A percentile compares a stretch with the other conserved stretches of the same genome.
Evolutionary conservation across 1,140 invertebrate genomes (phyloP).

Genomic region (Archivesica marissinica): DNA sequence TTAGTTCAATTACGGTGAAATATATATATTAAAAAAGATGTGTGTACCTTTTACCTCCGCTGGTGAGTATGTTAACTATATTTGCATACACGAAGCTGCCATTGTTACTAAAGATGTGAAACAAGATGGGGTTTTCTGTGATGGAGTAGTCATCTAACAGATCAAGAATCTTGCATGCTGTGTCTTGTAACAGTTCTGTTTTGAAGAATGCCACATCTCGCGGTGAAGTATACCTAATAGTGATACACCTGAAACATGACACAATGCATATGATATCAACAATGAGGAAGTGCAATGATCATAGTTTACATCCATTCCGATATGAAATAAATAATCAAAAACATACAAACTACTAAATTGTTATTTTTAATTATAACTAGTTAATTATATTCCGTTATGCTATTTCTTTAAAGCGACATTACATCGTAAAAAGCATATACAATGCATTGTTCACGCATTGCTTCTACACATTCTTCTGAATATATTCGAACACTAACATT

Average conservation of each 20-base stretch:
- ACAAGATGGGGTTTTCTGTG: conserved; percentile 89
- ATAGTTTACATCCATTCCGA: background rate
- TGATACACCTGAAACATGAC: conserved; percentile 87
- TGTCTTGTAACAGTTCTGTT: conserved; percentile 86
- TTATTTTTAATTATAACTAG: too few relatives aligned
- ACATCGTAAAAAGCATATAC: too few relatives aligned
- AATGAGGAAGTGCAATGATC: background rate
- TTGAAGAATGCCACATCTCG: conserved; percentile 88
- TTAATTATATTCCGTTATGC: too few relatives aligned
- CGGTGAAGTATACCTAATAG: conserved; percentile 89
- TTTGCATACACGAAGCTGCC: conserved; percentile 85
- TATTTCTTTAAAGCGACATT: too few relatives aligned
- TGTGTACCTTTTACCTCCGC: conserved; percentile 64
- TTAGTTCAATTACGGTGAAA: too few relatives aligned
- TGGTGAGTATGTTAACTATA: conserved; percentile 74
- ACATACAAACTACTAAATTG: too few relatives aligned
- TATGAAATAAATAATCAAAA: background rate
- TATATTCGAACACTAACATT: too few relatives aligned
- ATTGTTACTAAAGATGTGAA: conserved; percentile 93
- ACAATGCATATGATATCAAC: too few relatives aligned
- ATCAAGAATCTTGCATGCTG: conserved; percentile 89
- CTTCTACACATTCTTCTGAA: too few relatives aligned
- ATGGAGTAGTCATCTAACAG: conserved; percentile 87
- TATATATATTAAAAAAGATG: too few relatives aligned
- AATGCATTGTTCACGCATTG: too few relatives aligned